Percentiles rank a stretch among this genome's conserved stretches.
phyloP scores from a whole-genome alignment of 2,888 invertebrate genomes.

The Agonopterix subpropinquella region DNA sequence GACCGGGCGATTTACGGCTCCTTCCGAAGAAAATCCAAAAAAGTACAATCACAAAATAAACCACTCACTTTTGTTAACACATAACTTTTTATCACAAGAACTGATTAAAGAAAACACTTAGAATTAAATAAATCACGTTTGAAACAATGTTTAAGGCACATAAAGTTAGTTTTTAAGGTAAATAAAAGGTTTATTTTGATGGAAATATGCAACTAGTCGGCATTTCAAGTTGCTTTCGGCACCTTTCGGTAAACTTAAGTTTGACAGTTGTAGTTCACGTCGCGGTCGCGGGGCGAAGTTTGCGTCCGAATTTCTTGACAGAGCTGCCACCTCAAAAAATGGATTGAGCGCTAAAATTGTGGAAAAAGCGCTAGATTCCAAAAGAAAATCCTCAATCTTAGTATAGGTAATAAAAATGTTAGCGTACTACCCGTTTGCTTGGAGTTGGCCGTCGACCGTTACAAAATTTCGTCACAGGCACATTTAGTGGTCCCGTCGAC shows the following conservation, averaged over 20 bases:
- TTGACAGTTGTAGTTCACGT: conserved; percentile 28
- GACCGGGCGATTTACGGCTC: conserved; percentile 21
- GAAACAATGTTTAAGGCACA: conserved; percentile 20
- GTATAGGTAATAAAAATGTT: too few relatives aligned
- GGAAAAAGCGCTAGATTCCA: too few relatives aligned
- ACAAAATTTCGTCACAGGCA: too few relatives aligned
- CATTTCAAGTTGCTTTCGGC: conserved; percentile 27
- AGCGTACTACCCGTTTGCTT: too few relatives aligned
- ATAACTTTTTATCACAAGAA: conserved; percentile 5
- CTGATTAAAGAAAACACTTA: conserved; percentile 13
- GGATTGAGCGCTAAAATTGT: too few relatives aligned
- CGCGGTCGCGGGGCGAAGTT: conserved; percentile 9
- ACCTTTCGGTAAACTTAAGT: conserved; percentile 26
- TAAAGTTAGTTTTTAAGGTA: conserved; percentile 21
- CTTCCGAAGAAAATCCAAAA: conserved; percentile 10
- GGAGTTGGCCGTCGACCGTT: too few relatives aligned
- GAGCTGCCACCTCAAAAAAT: too few relatives aligned
- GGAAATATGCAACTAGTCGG: conserved; percentile 21
- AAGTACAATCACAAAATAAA: conserved; percentile 10
- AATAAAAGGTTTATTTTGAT: conserved; percentile 27
- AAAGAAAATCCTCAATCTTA: too few relatives aligned
- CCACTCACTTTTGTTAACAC: conserved; percentile 9
- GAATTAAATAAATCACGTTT: conserved; percentile 13
- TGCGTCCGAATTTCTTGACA: too few relatives aligned
- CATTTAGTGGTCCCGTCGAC: too few relatives aligned